Conservation (phyloP, 2,888 invertebrate species). For the Brachylomia viminalis region DNA sequence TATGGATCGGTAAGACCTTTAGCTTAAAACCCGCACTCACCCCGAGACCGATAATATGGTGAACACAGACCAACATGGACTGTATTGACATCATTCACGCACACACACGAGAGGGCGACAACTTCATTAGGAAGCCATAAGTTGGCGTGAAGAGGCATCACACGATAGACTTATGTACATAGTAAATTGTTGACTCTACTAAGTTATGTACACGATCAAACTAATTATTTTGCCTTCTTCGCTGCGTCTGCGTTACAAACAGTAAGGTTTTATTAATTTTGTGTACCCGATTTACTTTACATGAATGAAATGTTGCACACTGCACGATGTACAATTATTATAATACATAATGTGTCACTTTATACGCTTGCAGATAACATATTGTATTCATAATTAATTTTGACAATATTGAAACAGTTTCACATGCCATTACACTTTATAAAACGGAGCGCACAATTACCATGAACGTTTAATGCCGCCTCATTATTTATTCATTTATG, state of each 20-base stretch:
- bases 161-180: constrained; percentile 72
- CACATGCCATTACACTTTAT: constrained; percentile 61
- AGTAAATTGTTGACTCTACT: constrained; percentile 73
- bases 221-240: constrained; percentile 44
- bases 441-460: constrained; percentile 57
- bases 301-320: not conserved
- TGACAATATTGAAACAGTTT: constrained; percentile 61
- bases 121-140: constrained; percentile 88
- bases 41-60: constrained; percentile 47
- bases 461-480: constrained; percentile 57
- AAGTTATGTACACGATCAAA: constrained; percentile 53
- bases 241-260: constrained; percentile 8
- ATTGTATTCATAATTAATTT: constrained; percentile 56
- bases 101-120: constrained; percentile 72
- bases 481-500: constrained; percentile 67
- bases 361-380: constrained; percentile 43
- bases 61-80: constrained; percentile 40
- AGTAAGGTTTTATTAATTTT: constrained; percentile 2
- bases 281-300: not conserved
- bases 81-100: constrained; percentile 59
- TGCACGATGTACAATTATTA: constrained; percentile 19
- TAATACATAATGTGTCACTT: constrained; percentile 20
- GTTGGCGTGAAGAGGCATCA: constrained; percentile 78
- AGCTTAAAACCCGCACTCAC: constrained; percentile 79
- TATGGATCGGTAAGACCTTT: constrained; percentile 85